Evolutionary conservation across 2,888 invertebrate genomes (phyloP), one percentile per base, ranked within the genome.

Genomic region (Sialis fuliginosa): DNA sequence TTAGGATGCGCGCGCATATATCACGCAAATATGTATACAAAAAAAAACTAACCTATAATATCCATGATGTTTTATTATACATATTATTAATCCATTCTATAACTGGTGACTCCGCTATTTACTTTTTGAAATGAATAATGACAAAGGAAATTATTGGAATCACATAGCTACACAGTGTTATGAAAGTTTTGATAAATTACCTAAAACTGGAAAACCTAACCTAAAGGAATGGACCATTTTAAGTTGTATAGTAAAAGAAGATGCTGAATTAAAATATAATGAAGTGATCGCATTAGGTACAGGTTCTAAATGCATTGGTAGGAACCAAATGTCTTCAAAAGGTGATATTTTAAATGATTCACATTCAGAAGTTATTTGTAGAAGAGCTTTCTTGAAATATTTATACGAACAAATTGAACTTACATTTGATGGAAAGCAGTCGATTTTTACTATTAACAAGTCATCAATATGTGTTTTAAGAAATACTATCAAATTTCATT

Each of bases 301-400:
- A 3, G 95, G 95, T 1, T 84, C 93, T 0, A 95, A 92, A 68
- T 95, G 93, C 62, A 73, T 95, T 51, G 91, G 92, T 1, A 69
- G 72, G 48, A 64, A 66, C 4, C 75, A 77, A 61, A 68, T 83
- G 67, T 78, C 77, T 46, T 57, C 67, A 2, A 61, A 60, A 32
- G 91, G 91, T 2, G 74, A 76, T 55, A 69, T 84, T 50, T 57
- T 96, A 9, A 87, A 87, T 60, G 95, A 96, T 62, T 88, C 87
- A 37, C 95, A 96, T 67, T 91, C 93, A 1, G 95, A 96, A 70
- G 74, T 92, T 30, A 66, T 93, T 45, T 82, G 89, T 6, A 72
- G 93, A 54, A 71, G 95, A 55, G 82, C 80, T 1, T 86, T 95
- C 57, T 54, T 91, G 22, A 66, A 83, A 49, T 93, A 84, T 60